phyloP scores from a whole-genome alignment of 1,140 invertebrate species.

The Ganaspis sp. region DNA sequence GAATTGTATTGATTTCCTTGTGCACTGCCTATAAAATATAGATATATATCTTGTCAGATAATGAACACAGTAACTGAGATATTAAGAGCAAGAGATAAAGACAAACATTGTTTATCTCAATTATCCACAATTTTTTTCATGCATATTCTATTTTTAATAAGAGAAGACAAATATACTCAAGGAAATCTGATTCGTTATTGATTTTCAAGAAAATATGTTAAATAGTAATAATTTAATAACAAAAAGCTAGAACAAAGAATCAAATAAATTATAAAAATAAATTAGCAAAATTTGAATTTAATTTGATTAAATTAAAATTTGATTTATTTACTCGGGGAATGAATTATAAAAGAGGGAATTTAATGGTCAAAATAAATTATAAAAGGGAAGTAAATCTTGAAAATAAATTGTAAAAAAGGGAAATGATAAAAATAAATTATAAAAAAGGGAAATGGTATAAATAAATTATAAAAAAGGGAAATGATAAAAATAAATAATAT shows the following conservation, averaged over 20 bases:
- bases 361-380: too few species aligned
- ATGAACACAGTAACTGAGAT: conserved; percentile 11
- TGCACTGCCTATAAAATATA: conserved; percentile 21
- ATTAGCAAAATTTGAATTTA: too few species aligned
- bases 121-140: conserved; percentile 10
- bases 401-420: too few species aligned
- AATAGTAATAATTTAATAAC: not conserved
- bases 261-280: too few species aligned
- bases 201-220: not conserved
- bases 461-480: too few species aligned
- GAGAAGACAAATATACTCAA: not conserved
- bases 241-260: not conserved
- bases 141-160: conserved; percentile 24
- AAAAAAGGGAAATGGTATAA: too few species aligned
- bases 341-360: too few species aligned
- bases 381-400: too few species aligned
- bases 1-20: conserved; percentile 17
- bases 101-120: conserved; percentile 5
- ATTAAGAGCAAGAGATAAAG: conserved; percentile 1
- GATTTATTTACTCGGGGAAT: too few species aligned
- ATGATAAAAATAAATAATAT: too few species aligned
- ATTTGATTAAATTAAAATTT: too few species aligned
- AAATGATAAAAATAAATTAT: too few species aligned
- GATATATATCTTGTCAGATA: conserved; percentile 19
- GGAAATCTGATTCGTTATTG: not conserved